Conservation (phyloP, 1,140 invertebrate genomes). For the Cherax destructor region DNA sequence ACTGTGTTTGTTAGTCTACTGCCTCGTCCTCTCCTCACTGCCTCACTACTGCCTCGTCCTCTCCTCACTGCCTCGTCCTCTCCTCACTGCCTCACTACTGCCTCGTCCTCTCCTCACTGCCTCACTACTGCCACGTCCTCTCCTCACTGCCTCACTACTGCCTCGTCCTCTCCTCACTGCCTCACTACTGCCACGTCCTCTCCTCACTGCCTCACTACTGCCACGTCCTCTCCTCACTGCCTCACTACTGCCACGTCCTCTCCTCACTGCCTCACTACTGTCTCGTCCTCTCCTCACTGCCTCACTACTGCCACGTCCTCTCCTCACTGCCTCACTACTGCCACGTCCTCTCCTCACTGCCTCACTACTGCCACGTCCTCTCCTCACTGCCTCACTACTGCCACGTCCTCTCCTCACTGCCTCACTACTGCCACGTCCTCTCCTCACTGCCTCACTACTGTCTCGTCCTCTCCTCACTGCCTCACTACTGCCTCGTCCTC, state of each 20-base stretch:
- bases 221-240: background rate
- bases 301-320: background rate
- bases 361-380: background rate
- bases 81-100: background rate
- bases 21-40: background rate
- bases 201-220: background rate
- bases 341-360: conserved; percentile 14
- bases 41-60: no score
- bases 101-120: background rate
- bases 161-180: no score
- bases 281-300: background rate
- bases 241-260: no score
- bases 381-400: background rate
- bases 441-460: no score
- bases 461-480: background rate
- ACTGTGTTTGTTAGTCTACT: background rate
- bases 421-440: background rate
- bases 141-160: no score
- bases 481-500: background rate
- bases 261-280: no score
- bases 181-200: background rate
- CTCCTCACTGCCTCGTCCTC: background rate
- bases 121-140: no score
- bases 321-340: background rate
- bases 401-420: background rate